Base-by-base conservation (phyloP, 2,113 vertebrate species). In the Diphyllodes magnificus region DNA sequence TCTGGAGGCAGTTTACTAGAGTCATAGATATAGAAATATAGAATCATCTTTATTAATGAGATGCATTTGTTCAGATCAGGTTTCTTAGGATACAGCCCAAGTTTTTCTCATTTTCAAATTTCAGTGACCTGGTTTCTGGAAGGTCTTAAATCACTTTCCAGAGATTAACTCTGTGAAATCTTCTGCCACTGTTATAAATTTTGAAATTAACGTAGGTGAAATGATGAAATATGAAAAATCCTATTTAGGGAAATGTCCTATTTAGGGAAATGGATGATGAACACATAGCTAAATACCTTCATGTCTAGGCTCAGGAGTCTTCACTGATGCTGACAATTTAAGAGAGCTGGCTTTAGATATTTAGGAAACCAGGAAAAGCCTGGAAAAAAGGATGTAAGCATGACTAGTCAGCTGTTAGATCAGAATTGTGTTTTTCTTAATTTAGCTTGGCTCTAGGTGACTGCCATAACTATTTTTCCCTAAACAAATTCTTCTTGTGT, bases 31-130 rank as follows among this genome's bases (percentile, higher is more conserved):
- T 9, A 86, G 51, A 86, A 77, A 63, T 72, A 59, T 3, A 72
- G 15, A 77, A 53, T 35, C 3, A 13, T 84, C 56, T 82, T 84
- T 63, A 69, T 64, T 90, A 51, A 50, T 51, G 30, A 77, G 27
- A 57, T 66, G 30, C 19, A 47, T 86, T 79, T 88, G 33, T 86
- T 92, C 53, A 97, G 83, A 84, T 93, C 22, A 83, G 57, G 17
- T 77, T 91, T 85, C 45, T 72, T 13, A 97, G 97, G 42, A 98
- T 66, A 47, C 97, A 98, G 70, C 98, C 97, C 35, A 83, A 30
- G 24, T 33, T 54, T 40, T 87, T 90, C 13, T 68, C 5, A 9
- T 8, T 88, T 84, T 80, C 39, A 37, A 4, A n/a, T 56, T 70
- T 37, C 42, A 47, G 72, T 75, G 66, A 47, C 42, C n/a, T 63